These are phyloP conservation scores for Dryoscopus gambensis DNA, from an alignment of 2,113 vertebrate species.

Conservation along the genomic window DNA sequence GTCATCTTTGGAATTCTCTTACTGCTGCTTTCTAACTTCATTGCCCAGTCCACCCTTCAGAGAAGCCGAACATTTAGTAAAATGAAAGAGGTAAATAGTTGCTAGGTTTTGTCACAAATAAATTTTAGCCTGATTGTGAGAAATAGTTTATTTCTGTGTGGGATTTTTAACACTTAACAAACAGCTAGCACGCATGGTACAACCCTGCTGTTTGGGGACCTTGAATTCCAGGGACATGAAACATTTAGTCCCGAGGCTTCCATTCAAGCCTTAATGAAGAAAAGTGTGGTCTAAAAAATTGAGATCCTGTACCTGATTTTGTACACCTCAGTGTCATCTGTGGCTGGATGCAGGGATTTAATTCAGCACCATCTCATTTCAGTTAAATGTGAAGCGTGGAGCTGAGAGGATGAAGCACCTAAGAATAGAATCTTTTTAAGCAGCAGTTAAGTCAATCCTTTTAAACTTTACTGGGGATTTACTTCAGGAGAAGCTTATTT, in stretches of 20 bases:
- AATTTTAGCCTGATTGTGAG: not conserved
- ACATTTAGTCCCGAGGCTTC: not conserved
- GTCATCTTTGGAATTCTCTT: not conserved
- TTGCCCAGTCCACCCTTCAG: not conserved
- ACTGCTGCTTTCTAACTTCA: not conserved
- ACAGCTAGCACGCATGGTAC: not conserved
- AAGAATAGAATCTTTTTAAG: not conserved
- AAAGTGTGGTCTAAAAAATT: not conserved
- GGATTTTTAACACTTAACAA: not conserved
- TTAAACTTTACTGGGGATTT: not conserved
- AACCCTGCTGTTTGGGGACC: not conserved
- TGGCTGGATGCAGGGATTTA: not conserved
- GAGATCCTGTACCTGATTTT: not conserved
- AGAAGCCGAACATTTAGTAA: not conserved
- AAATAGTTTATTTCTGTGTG: not conserved
- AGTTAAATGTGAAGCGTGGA: not conserved
- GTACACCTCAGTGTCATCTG: not conserved
- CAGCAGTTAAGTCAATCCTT: not conserved
- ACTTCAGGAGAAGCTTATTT: not conserved
- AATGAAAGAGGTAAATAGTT: not conserved
- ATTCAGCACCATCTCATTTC: not conserved
- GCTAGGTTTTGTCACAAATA: not conserved
- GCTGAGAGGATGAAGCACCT: not conserved
- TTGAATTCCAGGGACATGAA: not conserved
- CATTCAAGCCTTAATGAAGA: not conserved